Evolutionary conservation across 1,140 invertebrate genomes (phyloP).

Genomic region (Achroia grisella): DNA sequence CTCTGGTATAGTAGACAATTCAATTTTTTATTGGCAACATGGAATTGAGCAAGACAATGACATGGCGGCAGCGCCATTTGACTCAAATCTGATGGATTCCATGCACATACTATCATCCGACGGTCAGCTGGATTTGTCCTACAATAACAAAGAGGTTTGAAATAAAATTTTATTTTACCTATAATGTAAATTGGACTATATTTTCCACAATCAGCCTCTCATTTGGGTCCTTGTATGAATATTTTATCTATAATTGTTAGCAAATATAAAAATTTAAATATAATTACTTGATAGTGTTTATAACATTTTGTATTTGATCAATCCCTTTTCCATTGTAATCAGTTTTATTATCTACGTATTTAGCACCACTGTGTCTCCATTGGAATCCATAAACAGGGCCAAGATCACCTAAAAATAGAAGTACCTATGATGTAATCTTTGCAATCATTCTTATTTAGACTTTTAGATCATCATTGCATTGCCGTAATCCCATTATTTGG

Average conservation of each 20-base stretch:
- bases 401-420: slow-evolving; percentile 84
- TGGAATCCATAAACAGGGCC: slow-evolving; percentile 99
- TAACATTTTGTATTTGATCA: slow-evolving; percentile 93
- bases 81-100: slow-evolving; percentile 93
- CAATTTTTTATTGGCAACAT: slow-evolving; percentile 87
- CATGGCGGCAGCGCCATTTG: slow-evolving; percentile 98
- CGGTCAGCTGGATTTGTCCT: slow-evolving; percentile 87
- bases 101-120: slow-evolving; percentile 95
- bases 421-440: too few species aligned
- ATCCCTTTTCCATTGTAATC: slow-evolving; percentile 93
- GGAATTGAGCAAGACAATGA: slow-evolving; percentile 96
- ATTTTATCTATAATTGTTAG: background rate
- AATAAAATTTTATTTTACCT: slow-evolving; percentile 1
- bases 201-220: too few species aligned
- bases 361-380: slow-evolving; percentile 98
- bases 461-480: too few species aligned
- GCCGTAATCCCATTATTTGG: too few species aligned
- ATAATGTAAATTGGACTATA: too few species aligned
- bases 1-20: slow-evolving; percentile 97
- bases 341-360: slow-evolving; percentile 89
- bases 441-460: too few species aligned
- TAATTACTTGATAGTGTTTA: slow-evolving; percentile 83
- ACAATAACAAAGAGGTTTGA: slow-evolving; percentile 4
- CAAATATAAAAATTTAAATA: slow-evolving; percentile 2
- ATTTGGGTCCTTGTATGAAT: too few species aligned